Base-by-base conservation (phyloP, 1,140 invertebrate genomes). In the Eufriesea mexicana region DNA sequence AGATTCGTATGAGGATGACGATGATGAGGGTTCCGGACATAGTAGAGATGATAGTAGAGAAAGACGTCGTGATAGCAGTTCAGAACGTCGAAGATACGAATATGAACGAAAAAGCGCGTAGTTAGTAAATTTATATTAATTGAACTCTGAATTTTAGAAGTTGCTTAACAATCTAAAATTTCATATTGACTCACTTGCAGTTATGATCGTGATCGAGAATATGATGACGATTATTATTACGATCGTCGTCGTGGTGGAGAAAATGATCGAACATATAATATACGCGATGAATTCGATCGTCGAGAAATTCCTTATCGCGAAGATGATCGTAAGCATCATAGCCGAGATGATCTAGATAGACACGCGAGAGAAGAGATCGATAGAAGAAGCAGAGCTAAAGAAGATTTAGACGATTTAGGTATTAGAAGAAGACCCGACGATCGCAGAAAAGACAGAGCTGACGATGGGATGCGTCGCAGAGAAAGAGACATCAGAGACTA, bases 221-320 rank as follows among this genome's bases (percentile, higher is more conserved):
- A 91, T 57, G 93, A 94, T 6, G 94, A 94, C 35, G 94, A 95
- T 84, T 95, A 95, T 83, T 95, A 95, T 90, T 94, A 94, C 67
- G 92, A 93, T 70, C 91, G 92, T 66, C 92, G 94, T 64, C 94
- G 94, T n/a, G 92, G 91, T 4, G 91, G 91, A 35, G 94, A 95
- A 28, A 94, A 80, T 28, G 94, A 94, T 57, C 90, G 93, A 70
- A 47, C 90, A 0, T 94, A 93, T 49, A 91, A 88, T 83, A 89
- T 91, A 0, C 90, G 93, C 0, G 94, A 94, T 25, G 93, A 94
- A 84, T 80, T 93, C 8, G 93, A 94, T 75, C 90, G 93, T 55
- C 89, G 93, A 28, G 93, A 94, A 4, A 72, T 82, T 47, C 85
- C 90, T n/a, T 94, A 91, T 67, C 86, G 92, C 59, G 92, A 94